Percentiles rank a stretch among this genome's conserved stretches.
Evolutionary conservation across 2,113 vertebrate species (phyloP).

Genomic region (Echinops telfairi): DNA sequence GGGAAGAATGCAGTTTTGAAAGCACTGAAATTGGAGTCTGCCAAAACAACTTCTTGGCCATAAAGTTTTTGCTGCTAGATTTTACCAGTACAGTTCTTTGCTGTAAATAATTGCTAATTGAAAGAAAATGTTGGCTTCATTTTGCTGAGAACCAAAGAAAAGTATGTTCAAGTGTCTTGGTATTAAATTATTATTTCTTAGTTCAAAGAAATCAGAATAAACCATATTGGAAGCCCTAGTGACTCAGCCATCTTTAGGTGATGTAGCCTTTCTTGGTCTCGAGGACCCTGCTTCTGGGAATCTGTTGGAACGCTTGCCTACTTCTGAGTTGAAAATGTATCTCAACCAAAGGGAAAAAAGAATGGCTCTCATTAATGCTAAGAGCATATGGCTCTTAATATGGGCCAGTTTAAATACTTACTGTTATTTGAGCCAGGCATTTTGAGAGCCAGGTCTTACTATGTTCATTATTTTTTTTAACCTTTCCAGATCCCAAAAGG

Average conservation of each 20-base stretch:
- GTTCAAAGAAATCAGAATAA: constrained; percentile 16
- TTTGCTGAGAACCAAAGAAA: constrained; percentile 40
- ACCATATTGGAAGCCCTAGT: neutral
- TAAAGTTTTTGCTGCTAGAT: constrained; percentile 43
- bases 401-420: neutral
- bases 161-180: neutral
- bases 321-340: constrained; percentile 7
- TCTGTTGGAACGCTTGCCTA: neutral
- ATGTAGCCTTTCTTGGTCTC: neutral
- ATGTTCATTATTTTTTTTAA: constrained; percentile 63
- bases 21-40: neutral
- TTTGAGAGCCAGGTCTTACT: constrained; percentile 33
- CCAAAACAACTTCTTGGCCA: neutral
- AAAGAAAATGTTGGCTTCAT: constrained; percentile 12
- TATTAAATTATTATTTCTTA: constrained; percentile 9
- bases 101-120: neutral
- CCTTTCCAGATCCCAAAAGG: constrained; percentile 94
- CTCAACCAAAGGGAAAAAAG: too few relatives aligned
- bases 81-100: constrained; percentile 2
- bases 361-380: constrained; percentile 11
- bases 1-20: too few relatives aligned
- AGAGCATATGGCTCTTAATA: constrained; percentile 41
- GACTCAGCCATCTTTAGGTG: neutral
- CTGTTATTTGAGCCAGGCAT: neutral
- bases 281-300: neutral